phyloP scores from a whole-genome alignment of 2,113 vertebrate species.

The Daphoenositta chrysoptera region DNA sequence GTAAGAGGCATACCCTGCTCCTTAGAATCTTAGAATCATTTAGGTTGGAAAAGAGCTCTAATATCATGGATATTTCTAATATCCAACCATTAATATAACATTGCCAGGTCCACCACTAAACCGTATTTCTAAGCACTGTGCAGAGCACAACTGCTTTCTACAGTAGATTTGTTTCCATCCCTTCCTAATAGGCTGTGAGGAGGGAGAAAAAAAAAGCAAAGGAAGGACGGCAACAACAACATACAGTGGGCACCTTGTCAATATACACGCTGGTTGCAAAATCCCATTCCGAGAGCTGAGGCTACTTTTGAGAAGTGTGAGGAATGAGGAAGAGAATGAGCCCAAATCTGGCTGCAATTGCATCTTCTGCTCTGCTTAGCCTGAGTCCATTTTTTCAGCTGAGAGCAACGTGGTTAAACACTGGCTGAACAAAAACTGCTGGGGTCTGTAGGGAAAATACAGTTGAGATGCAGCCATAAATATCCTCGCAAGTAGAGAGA shows the following conservation, averaged over 20 bases:
- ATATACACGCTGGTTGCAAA: background rate
- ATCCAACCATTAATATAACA: background rate
- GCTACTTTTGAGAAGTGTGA: background rate
- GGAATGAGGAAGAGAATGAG: background rate
- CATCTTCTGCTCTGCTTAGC: background rate
- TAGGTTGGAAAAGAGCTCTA: background rate
- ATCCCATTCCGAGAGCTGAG: background rate
- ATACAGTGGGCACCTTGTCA: background rate
- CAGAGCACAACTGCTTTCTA: background rate
- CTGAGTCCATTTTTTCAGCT: background rate
- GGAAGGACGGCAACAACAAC: background rate
- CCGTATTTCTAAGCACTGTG: background rate
- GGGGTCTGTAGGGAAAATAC: background rate
- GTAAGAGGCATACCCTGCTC: background rate
- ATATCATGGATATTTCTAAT: background rate
- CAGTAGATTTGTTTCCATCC: background rate
- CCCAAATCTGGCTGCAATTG: background rate
- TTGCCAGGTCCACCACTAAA: background rate
- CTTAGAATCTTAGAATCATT: background rate
- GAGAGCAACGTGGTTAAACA: background rate
- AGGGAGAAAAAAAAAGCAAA: background rate
- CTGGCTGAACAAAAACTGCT: background rate
- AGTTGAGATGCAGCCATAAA: background rate
- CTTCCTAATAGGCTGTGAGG: background rate
- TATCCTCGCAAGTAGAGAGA: background rate